Percentiles rank a stretch among this genome's conserved stretches.
These are phyloP conservation scores for Mustela lutreola DNA, from an alignment of 2,113 vertebrate species.

Conservation along the genomic window DNA sequence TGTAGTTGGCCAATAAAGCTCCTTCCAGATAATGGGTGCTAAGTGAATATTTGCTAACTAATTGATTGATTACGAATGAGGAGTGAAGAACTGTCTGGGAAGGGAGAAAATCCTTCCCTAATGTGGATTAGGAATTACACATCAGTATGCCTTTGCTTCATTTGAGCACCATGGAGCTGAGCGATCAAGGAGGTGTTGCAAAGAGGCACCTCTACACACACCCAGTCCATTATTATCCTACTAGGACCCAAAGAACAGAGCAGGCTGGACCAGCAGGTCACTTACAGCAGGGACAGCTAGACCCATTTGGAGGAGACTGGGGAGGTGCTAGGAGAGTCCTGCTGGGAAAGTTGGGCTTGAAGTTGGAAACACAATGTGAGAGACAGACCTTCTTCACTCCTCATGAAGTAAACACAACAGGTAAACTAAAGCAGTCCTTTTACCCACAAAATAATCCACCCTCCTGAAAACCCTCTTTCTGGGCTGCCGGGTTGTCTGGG, in stretches of 20 bases:
- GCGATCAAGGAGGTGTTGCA: too few relatives aligned
- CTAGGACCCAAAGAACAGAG: not conserved
- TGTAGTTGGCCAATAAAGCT: not conserved
- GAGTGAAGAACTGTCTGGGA: not conserved
- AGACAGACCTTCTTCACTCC: not conserved
- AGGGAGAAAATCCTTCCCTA: not conserved
- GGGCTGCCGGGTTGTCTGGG: not conserved
- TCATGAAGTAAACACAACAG: not conserved
- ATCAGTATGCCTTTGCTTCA: not conserved
- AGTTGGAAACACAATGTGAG: not conserved
- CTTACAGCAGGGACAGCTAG: not conserved
- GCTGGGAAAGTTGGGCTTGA: not conserved
- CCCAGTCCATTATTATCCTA: not conserved
- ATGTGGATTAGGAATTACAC: not conserved
- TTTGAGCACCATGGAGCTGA: not conserved
- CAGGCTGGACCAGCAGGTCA: not conserved
- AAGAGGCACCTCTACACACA: not conserved
- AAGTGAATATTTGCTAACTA: constrained; percentile 7
- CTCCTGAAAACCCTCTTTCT: not conserved
- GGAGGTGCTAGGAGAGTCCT: not conserved
- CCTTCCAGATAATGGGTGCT: not conserved
- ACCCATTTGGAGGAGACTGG: not conserved
- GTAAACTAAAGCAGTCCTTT: not conserved
- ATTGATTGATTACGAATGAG: not conserved
- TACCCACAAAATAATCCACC: not conserved